Conservation (phyloP, 2,888 invertebrate genomes). For the Melolontha melolontha region DNA sequence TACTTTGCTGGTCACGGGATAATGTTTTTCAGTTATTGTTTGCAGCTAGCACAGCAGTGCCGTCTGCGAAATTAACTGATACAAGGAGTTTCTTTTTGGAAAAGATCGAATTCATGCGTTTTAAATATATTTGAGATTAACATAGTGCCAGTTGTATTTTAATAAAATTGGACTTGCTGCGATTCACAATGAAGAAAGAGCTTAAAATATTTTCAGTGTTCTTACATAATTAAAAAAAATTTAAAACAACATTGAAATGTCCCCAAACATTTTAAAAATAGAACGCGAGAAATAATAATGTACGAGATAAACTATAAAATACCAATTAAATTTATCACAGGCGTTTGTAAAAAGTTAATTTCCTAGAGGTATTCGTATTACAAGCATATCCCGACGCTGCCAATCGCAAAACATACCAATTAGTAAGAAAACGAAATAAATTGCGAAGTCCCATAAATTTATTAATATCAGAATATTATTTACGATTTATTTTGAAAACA, state of each 20-base stretch:
- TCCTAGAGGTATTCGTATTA: no score
- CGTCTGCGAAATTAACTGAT: no score
- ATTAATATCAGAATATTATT: conserved; percentile 28
- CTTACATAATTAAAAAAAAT: conserved; percentile 18
- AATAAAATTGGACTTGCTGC: no score
- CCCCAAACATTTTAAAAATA: conserved; percentile 15
- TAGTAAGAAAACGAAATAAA: neutral
- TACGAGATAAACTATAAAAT: neutral
- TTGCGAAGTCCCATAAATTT: conserved; percentile 20
- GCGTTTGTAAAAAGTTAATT: neutral
- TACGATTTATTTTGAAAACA: conserved; percentile 39
- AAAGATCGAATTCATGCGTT: no score
- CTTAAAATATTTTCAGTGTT: conserved; percentile 3
- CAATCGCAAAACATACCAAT: no score
- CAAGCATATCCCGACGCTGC: no score
- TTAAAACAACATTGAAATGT: conserved; percentile 24
- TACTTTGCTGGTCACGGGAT: no score
- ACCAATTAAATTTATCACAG: conserved; percentile 4
- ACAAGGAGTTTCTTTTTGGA: no score
- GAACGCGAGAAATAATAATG: conserved; percentile 24
- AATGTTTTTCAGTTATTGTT: no score
- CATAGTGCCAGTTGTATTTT: no score
- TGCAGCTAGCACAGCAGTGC: no score
- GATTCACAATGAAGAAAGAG: neutral
- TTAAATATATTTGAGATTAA: no score